Evolutionary conservation across 2,113 vertebrate genomes (phyloP).

Genomic region (Esox niger): DNA sequence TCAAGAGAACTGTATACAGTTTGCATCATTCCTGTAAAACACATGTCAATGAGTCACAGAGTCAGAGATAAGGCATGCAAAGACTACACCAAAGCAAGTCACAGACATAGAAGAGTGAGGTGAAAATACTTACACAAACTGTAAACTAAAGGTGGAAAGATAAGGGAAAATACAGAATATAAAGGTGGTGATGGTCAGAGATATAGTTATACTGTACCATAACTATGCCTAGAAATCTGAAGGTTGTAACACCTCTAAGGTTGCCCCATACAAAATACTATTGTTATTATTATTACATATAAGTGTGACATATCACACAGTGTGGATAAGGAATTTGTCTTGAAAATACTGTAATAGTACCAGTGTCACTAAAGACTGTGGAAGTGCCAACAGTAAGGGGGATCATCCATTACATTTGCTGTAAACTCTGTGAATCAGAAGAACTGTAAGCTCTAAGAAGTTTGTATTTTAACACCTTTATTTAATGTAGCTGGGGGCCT

Average conservation of each 20-base stretch:
- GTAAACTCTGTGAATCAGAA: background rate
- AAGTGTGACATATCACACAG: slow-evolving; percentile 22
- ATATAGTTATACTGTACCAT: slow-evolving; percentile 32
- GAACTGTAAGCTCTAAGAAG: background rate
- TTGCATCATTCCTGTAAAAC: slow-evolving; percentile 54
- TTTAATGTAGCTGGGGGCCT: slow-evolving; percentile 64
- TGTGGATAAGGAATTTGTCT: slow-evolving; percentile 4
- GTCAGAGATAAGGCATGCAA: slow-evolving; percentile 58
- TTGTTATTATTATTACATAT: too few relatives aligned
- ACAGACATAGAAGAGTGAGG: slow-evolving; percentile 70
- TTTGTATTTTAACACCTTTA: slow-evolving; percentile 67
- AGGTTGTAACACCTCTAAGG: slow-evolving; percentile 24
- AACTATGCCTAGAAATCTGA: background rate
- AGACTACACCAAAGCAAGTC: slow-evolving; percentile 65
- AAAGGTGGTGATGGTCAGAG: slow-evolving; percentile 78
- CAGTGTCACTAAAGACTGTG: background rate
- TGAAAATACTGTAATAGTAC: background rate
- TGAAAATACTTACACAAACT: slow-evolving; percentile 82
- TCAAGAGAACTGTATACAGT: slow-evolving; percentile 44
- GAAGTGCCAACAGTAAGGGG: slow-evolving; percentile 3
- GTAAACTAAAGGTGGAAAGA: slow-evolving; percentile 81
- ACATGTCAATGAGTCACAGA: slow-evolving; percentile 43
- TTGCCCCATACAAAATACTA: slow-evolving; percentile 9
- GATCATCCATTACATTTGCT: background rate
- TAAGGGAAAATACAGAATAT: slow-evolving; percentile 80